Evolutionary conservation across 2,797 vertebrate species (phyloP), one percentile per base, ranked within the genome.

Genomic region (Thripadectes ignobilis): DNA sequence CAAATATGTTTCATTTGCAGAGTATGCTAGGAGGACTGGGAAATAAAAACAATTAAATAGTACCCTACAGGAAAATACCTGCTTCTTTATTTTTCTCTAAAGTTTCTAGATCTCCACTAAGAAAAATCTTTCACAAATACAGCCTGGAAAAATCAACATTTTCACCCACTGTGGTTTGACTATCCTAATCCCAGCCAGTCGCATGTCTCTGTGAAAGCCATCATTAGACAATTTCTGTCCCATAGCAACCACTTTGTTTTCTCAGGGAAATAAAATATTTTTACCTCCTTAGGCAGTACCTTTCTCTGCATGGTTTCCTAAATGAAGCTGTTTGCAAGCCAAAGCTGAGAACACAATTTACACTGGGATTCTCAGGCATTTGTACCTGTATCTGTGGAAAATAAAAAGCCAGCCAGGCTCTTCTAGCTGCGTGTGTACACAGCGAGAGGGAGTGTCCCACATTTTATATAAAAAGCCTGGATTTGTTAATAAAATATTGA

Each of bases 231-330:
- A 88, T 95, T 97, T 93, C 95, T 88, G 62, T 95, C 88, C 97
- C 97, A 98, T 93, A 93, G 96, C 96, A 98, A 98, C 97, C 96
- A 84, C 67, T 85, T 92, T 80, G 96, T 95, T 96, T 96, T 87
- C 93, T 89, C 83, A 79, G 79, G 78, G 81, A 94, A 96, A 92
- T 95, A 88, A 90, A 96, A 62, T 79, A 95, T 69, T 94, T 95
- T 89, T 38, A 4, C 75, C 92, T 91, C 96, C 88, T 95, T 39
- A 90, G 95, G 89, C 95, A 93, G 76, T 87, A 91, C 89, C 93
- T 91, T 93, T 89, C 79, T 93, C 94, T 66, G 73, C 2, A 0
- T 86, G 84, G 77, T 62, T 95, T 93, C 86, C 75, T 94, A 95
- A 89, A 75, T 71, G 75, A 93, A 96, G 87, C 79, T 71, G 41